Conservation (phyloP, 2,113 vertebrate genomes). For the Silurus meridionalis region DNA sequence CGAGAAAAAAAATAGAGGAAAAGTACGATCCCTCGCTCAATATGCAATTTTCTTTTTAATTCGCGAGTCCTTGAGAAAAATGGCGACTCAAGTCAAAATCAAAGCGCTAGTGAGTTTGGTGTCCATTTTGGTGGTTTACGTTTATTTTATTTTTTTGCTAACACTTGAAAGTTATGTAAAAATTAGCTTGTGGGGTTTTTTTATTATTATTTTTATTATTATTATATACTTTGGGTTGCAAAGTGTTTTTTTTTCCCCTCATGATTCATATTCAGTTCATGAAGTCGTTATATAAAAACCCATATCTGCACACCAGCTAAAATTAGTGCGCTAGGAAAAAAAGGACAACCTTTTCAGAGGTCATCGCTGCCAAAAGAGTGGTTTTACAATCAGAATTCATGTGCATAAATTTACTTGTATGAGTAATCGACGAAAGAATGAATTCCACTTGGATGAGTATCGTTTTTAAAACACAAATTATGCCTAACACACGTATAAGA, state of each 20-base stretch:
- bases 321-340: background rate
- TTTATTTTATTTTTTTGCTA: no score
- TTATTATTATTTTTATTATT: background rate
- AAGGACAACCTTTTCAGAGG: slow-evolving; percentile 15
- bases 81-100: background rate
- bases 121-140: background rate
- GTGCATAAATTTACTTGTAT: background rate
- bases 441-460: background rate
- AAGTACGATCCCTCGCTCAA: background rate
- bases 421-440: background rate
- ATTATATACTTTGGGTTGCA: background rate
- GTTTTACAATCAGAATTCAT: background rate
- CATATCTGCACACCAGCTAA: background rate
- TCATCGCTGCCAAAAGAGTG: background rate
- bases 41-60: background rate
- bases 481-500: no score
- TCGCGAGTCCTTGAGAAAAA: background rate
- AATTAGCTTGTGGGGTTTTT: background rate
- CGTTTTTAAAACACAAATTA: background rate
- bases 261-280: slow-evolving; percentile 14
- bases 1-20: background rate
- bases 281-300: slow-evolving; percentile 9
- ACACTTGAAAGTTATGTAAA: background rate
- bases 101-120: background rate
- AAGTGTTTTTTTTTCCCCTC: background rate